These are phyloP conservation scores for Phataginus tricuspis DNA, from an alignment of 2,797 vertebrate species.

Conservation along the genomic window DNA sequence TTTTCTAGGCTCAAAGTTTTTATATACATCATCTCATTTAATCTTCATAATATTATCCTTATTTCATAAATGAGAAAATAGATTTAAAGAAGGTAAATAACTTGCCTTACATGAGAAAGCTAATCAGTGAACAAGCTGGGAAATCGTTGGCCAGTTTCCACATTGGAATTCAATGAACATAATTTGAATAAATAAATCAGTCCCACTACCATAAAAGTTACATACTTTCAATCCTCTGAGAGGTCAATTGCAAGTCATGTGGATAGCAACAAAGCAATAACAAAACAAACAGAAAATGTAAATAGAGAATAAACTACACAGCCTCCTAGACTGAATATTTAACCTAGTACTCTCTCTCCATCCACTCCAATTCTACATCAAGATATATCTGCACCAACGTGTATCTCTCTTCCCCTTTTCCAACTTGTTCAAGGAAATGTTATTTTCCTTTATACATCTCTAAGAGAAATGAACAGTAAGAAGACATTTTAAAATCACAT, in stretches of 20 bases:
- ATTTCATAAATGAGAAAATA: background rate
- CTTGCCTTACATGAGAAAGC: background rate
- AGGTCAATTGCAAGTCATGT: background rate
- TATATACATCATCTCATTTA: background rate
- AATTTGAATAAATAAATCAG: background rate
- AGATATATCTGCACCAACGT: background rate
- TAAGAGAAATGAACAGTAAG: background rate
- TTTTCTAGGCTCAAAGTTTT: background rate
- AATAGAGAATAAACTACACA: background rate
- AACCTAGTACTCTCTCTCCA: background rate
- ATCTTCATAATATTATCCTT: background rate
- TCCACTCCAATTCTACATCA: background rate
- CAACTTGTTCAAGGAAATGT: background rate
- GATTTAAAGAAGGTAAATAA: background rate
- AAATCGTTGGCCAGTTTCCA: background rate
- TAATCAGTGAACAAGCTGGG: background rate
- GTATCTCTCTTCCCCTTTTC: background rate
- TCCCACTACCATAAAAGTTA: background rate
- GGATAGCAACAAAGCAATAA: background rate
- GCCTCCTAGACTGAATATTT: background rate
- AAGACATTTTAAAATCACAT: background rate
- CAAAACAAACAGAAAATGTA: background rate
- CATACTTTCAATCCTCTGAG: background rate
- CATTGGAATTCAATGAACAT: background rate
- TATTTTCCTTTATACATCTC: background rate